Evolutionary conservation across 2,113 vertebrate species (phyloP).

Genomic region (Isichthys henryi): DNA sequence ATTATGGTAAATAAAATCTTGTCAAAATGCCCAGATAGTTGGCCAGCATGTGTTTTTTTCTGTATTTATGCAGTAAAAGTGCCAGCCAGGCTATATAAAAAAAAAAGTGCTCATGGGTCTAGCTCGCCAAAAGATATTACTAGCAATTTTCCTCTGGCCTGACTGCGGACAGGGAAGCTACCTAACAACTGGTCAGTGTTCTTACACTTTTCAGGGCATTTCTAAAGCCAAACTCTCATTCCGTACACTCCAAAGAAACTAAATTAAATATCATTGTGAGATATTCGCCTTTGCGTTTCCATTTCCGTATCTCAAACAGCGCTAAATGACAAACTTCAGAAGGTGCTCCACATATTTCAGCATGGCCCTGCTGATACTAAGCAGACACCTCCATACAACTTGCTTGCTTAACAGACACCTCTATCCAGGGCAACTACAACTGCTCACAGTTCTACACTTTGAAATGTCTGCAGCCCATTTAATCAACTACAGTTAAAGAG

Average conservation of each 20-base stretch:
- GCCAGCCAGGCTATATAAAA: neutral
- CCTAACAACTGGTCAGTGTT: neutral
- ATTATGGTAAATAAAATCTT: conserved; percentile 12
- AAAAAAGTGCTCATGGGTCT: neutral
- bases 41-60: neutral
- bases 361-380: neutral
- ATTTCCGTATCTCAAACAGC: neutral
- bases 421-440: neutral
- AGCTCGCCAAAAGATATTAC: neutral
- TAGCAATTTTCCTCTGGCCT: neutral
- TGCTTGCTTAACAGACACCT: neutral
- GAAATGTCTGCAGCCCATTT: neutral
- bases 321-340: neutral
- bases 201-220: neutral
- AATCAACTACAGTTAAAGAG: neutral
- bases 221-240: neutral
- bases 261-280: neutral
- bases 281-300: neutral
- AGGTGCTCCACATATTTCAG: neutral
- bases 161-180: neutral
- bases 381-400: neutral
- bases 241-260: neutral
- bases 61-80: conserved; percentile 8
- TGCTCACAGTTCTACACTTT: neutral
- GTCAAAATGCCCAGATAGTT: conserved; percentile 5